Percentiles rank a stretch among this genome's conserved stretches.
These are phyloP conservation scores for Fratercula arctica DNA, from an alignment of 2,797 vertebrate species.

Conservation along the genomic window DNA sequence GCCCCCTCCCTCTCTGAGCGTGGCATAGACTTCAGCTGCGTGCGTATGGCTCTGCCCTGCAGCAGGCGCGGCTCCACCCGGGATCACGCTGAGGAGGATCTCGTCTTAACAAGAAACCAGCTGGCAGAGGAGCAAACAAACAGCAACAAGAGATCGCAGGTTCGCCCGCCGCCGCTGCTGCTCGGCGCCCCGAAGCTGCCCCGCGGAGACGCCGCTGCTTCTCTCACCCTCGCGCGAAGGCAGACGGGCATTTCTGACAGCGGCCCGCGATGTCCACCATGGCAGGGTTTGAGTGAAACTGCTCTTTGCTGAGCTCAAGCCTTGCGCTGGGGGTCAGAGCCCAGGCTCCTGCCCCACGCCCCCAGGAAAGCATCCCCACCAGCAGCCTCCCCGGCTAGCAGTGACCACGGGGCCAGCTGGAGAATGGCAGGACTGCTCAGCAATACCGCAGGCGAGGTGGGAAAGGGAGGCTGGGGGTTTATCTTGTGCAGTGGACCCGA, in stretches of 20 bases:
- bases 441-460: accelerated
- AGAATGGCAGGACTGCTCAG: neutral
- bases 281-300: neutral
- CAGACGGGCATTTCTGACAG: accelerated
- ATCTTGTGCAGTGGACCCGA: neutral
- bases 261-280: accelerated
- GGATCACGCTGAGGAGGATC: neutral
- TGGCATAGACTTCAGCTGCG: neutral
- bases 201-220: accelerated
- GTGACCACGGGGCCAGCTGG: accelerated
- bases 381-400: neutral
- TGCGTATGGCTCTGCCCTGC: neutral
- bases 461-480: neutral
- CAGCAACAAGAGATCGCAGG: neutral
- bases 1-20: neutral
- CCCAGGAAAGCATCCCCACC: no score
- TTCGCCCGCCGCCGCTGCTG: neutral
- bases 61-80: neutral
- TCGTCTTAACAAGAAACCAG: neutral
- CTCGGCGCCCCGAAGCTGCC: neutral
- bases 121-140: neutral
- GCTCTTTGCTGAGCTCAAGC: neutral
- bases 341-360: neutral
- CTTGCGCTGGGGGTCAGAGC: neutral
- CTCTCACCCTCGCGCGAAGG: accelerated